A percentile compares a stretch with the other conserved stretches of the same genome.
Evolutionary conservation across 2,888 invertebrate genomes (phyloP).

Genomic region (Zelleria hepariella): DNA sequence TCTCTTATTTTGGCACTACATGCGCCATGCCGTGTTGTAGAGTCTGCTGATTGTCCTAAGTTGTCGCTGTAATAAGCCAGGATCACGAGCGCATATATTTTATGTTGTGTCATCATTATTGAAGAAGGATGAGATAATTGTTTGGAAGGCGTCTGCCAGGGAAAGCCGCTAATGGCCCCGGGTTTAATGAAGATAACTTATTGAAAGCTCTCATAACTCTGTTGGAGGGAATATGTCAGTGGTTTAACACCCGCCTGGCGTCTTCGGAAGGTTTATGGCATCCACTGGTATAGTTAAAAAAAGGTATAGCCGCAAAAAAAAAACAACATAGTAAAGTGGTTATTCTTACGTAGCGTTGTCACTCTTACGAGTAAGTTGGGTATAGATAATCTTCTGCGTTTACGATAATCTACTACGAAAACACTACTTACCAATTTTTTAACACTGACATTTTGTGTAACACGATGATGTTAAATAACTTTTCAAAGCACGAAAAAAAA

Average conservation of each 20-base stretch:
- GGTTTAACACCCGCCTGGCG: not conserved
- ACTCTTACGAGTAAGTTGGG: too few relatives aligned
- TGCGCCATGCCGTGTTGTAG: too few relatives aligned
- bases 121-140: not conserved
- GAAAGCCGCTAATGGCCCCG: constrained; percentile 42
- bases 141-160: constrained; percentile 11
- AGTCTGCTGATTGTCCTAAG: too few relatives aligned
- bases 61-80: too few relatives aligned
- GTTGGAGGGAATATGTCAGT: constrained; percentile 1
- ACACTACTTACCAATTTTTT: too few relatives aligned
- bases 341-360: not conserved
- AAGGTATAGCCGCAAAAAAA: not conserved
- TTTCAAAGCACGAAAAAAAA: too few relatives aligned
- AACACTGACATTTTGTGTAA: too few relatives aligned
- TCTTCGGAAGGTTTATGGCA: not conserved
- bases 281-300: not conserved
- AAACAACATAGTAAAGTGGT: too few relatives aligned
- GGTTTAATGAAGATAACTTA: constrained; percentile 22
- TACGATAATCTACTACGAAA: too few relatives aligned
- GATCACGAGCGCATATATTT: constrained; percentile 8
- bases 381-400: too few relatives aligned
- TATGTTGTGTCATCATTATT: constrained; percentile 5
- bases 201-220: constrained; percentile 25
- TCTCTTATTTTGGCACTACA: too few relatives aligned
- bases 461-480: too few relatives aligned